Evolutionary conservation across 1,140 invertebrate species (phyloP), one percentile per base, ranked within the genome.

Genomic region (Venturia canescens): DNA sequence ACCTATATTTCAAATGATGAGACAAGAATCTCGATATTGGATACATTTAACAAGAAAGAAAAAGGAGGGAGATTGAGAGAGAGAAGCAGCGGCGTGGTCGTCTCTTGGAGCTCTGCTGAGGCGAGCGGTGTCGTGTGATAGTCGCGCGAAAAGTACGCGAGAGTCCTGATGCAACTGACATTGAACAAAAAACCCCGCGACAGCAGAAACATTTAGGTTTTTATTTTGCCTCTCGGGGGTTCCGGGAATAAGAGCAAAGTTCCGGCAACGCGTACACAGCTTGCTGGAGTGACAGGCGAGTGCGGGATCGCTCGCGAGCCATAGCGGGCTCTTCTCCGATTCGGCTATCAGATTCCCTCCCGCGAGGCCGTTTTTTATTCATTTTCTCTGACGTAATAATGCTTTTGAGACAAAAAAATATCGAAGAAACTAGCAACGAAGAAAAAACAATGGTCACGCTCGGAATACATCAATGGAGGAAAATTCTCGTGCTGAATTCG

Each of bases 181-280:
- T 48, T 48, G 69, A 38, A 79, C 63, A 29, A 78, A 87, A 89
- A 88, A 80, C 83, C 83, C 7, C 85, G 80, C 82, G 87, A 84
- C 82, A 87, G 87, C 88, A 85, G 76, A 88, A 88, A 83, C 74
- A 23, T 66, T 66, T 63, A 38, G 29, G 53, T 53, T 60, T 48
- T 76, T 63, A 15, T 76, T 63, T 15, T 66, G 79, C 84, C 70
- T 80, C 79, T 66, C 82, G 75, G 74, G 81, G 82, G 84, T 90
- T 89, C 89, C 88, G 84, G 88, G 89, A 90, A 88, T 78, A 82
- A 82, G 48, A 84, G 78, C 86, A 66, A 80, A 86, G 89, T 90
- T 90, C 88, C 87, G 89, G 88, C 86, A 89, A 89, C 88, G 88
- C 87, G 38, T 44, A 44, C 13, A 88, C 81, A 83, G 80, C 81